Conservation (phyloP, 1,140 invertebrate genomes). For the Euborellia annulipes region DNA sequence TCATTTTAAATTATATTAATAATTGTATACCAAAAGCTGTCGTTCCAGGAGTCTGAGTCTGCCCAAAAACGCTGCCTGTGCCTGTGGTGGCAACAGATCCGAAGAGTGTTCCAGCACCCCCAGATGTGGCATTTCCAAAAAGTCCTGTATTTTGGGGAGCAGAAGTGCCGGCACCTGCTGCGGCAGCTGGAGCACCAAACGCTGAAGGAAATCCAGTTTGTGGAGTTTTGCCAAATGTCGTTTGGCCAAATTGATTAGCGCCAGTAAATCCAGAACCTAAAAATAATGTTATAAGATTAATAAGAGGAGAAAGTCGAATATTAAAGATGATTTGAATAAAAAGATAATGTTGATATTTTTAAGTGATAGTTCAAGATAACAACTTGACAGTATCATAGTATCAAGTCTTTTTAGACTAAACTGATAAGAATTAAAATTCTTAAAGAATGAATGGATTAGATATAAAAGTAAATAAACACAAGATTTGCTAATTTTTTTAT, state of each 20-base stretch:
- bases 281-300: no score
- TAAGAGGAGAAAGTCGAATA: no score
- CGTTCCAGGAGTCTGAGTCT: background rate
- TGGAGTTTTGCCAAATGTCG: slow-evolving; percentile 31
- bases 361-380: no score
- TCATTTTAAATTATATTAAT: background rate
- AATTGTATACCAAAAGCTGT: background rate
- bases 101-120: background rate
- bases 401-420: no score
- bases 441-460: no score
- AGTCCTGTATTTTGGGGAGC: slow-evolving; percentile 18
- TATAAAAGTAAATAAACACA: no score
- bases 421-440: no score
- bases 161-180: slow-evolving; percentile 39
- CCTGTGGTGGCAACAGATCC: background rate
- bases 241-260: slow-evolving; percentile 29
- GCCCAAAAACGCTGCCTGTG: background rate
- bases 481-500: no score
- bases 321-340: no score
- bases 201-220: slow-evolving; percentile 32
- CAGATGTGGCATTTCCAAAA: background rate
- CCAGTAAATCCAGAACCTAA: slow-evolving; percentile 1
- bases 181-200: slow-evolving; percentile 33
- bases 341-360: no score
- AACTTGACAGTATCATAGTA: no score